Conservation (phyloP, 2,113 vertebrate species). For the Motacilla alba region DNA sequence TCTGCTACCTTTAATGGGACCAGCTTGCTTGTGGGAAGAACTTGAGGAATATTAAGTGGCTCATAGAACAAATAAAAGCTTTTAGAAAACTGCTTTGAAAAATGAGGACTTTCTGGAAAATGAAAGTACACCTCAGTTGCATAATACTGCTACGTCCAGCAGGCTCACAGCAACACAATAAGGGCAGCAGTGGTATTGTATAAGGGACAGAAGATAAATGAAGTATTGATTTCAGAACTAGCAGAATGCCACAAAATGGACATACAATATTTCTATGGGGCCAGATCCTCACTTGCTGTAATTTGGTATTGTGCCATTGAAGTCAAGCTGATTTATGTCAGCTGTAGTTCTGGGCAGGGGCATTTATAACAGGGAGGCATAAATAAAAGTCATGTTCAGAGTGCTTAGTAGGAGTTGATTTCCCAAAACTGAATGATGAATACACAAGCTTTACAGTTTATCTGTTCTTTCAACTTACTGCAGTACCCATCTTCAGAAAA, state of each 20-base stretch:
- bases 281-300: background rate
- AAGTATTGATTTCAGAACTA: conserved; percentile 18
- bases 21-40: background rate
- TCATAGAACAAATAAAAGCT: background rate
- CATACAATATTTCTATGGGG: background rate
- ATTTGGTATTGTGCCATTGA: background rate
- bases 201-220: conserved; percentile 2
- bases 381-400: background rate
- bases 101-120: background rate
- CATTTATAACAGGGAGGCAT: background rate
- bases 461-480: background rate
- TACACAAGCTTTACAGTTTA: background rate
- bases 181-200: background rate
- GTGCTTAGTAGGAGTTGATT: background rate
- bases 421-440: background rate
- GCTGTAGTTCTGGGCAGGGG: background rate
- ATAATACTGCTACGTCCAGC: background rate
- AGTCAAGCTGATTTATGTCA: conserved; percentile 41
- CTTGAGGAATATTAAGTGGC: background rate
- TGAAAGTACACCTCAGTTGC: background rate
- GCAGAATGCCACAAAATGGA: background rate
- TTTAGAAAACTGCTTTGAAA: background rate
- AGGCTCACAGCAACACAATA: background rate
- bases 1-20: conserved; percentile 29
- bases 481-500: background rate